Evolutionary conservation across 2,888 invertebrate genomes (phyloP).

Genomic region (Caenorhabditis virilis): DNA sequence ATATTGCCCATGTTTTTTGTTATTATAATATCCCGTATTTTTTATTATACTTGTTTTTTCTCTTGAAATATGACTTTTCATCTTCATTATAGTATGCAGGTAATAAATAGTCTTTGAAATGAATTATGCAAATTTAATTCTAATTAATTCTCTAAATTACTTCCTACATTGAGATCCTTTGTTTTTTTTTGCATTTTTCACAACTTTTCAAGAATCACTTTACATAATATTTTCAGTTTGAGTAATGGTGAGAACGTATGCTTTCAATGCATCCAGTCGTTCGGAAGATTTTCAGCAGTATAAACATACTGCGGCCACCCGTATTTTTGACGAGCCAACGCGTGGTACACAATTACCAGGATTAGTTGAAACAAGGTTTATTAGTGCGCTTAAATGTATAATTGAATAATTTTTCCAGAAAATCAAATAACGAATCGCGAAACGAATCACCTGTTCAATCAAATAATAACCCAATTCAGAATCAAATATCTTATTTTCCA

Average conservation of each 20-base stretch:
- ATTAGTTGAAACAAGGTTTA: neutral
- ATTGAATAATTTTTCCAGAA: neutral
- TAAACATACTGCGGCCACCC: slow-evolving; percentile 28
- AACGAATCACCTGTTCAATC: slow-evolving; percentile 1
- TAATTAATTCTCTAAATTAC: too few relatives aligned
- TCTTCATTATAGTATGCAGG: too few relatives aligned
- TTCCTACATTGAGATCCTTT: too few relatives aligned
- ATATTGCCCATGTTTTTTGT: too few relatives aligned
- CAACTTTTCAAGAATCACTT: too few relatives aligned
- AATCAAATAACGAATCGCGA: slow-evolving; percentile 5
- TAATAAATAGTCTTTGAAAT: too few relatives aligned
- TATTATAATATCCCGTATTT: too few relatives aligned
- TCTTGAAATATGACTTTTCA: too few relatives aligned
- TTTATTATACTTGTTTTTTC: too few relatives aligned
- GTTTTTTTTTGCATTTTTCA: too few relatives aligned
- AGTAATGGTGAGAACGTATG: slow-evolving; percentile 44
- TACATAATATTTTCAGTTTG: too few relatives aligned
- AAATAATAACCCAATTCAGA: slow-evolving; percentile 16
- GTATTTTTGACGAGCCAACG: neutral
- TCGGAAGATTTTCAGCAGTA: slow-evolving; percentile 33
- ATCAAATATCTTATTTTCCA: slow-evolving; percentile 18
- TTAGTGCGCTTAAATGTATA: neutral
- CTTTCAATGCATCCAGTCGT: slow-evolving; percentile 35
- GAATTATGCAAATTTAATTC: too few relatives aligned
- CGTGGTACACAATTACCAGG: slow-evolving; percentile 9